A percentile compares a stretch with the other conserved stretches of the same genome.
phyloP scores from a whole-genome alignment of 2,797 vertebrate species.

The Picus viridis region DNA sequence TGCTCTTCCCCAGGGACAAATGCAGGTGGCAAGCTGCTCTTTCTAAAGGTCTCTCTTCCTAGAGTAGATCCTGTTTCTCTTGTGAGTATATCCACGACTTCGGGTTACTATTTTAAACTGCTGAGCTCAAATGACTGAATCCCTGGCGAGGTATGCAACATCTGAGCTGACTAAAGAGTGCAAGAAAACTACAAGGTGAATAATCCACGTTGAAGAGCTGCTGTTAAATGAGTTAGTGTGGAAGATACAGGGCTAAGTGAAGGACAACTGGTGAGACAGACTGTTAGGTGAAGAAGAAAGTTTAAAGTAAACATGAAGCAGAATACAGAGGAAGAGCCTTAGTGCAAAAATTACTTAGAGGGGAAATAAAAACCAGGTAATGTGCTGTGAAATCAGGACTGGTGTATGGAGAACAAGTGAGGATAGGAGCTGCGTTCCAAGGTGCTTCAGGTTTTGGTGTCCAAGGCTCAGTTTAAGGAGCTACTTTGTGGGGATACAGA shows the following conservation, averaged over 20 bases:
- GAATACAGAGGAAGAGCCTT: not conserved
- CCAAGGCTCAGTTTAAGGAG: not conserved
- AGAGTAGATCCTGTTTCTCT: rapidly evolving
- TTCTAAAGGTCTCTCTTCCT: not conserved
- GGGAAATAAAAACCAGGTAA: not conserved
- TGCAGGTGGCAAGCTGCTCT: not conserved
- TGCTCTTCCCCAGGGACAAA: not conserved
- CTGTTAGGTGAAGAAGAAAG: not conserved
- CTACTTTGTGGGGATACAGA: not conserved
- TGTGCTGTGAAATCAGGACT: not conserved
- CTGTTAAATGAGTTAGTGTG: not conserved
- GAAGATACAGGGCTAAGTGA: not conserved
- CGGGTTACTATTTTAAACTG: not conserved
- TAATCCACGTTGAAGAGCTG: not conserved
- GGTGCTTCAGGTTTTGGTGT: not conserved
- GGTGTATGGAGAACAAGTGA: not conserved
- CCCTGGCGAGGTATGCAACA: not conserved
- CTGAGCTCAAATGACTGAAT: not conserved
- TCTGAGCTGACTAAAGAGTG: not conserved
- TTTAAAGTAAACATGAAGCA: not conserved
- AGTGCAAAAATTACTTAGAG: not conserved
- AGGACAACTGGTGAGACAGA: not conserved
- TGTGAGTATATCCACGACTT: not conserved
- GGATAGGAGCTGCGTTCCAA: not conserved
- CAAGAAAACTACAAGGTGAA: not conserved